Percentiles rank a stretch among this genome's conserved stretches.
These are phyloP conservation scores for Cyclina sinensis DNA, from an alignment of 1,140 invertebrate species.

Conservation along the genomic window DNA sequence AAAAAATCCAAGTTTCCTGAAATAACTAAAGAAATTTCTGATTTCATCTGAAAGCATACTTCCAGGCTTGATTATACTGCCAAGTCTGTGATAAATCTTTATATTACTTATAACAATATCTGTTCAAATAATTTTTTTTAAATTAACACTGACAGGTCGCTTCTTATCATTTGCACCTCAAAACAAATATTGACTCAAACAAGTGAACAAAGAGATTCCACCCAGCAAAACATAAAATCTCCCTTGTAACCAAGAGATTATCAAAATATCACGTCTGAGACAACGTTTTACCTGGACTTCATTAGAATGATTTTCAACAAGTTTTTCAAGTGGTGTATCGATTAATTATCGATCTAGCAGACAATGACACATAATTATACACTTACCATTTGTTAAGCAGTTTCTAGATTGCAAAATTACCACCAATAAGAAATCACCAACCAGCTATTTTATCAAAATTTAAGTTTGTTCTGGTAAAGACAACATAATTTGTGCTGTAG, in stretches of 20 bases:
- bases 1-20: no score
- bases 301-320: not conserved
- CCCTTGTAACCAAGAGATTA: not conserved
- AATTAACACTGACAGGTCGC: constrained; percentile 12
- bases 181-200: constrained; percentile 17
- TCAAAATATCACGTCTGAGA: not conserved
- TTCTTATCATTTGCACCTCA: constrained; percentile 23
- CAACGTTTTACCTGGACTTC: not conserved
- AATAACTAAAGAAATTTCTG: no score
- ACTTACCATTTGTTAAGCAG: no score
- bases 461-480: no score
- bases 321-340: not conserved
- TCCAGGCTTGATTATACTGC: no score
- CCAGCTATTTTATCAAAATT: no score
- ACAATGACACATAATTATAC: not conserved
- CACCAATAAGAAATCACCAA: no score
- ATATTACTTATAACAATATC: not conserved
- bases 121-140: not conserved
- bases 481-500: no score
- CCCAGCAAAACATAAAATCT: constrained; percentile 2
- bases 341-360: not conserved
- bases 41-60: no score
- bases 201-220: constrained; percentile 6
- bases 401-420: no score
- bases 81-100: no score